phyloP scores from a whole-genome alignment of 2,113 vertebrate species.

The Phoxinus phoxinus region DNA sequence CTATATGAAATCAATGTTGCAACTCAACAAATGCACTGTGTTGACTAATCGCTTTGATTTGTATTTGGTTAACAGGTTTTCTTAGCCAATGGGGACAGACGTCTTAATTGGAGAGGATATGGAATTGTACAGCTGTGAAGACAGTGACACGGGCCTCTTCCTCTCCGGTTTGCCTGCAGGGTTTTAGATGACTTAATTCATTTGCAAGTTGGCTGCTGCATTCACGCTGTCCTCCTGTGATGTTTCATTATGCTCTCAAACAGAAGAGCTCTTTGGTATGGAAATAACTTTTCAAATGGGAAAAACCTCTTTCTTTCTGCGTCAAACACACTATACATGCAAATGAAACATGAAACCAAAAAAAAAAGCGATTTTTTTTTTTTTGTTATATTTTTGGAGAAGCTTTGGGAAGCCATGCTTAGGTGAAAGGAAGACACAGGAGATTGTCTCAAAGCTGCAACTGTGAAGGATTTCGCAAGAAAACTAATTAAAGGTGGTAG shows the following conservation, averaged over 20 bases:
- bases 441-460: not conserved
- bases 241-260: constrained; percentile 42
- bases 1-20: not conserved
- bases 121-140: constrained; percentile 31
- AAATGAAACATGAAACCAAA: constrained; percentile 24
- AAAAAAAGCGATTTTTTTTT: not conserved
- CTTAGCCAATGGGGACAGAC: not conserved
- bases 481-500: constrained; percentile 6
- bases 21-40: not conserved
- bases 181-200: constrained; percentile 28
- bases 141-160: constrained; percentile 26
- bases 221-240: constrained; percentile 30
- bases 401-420: not conserved
- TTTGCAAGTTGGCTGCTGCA: constrained; percentile 31
- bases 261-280: constrained; percentile 43
- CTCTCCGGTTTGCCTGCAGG: constrained; percentile 36
- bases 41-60: constrained; percentile 7
- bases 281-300: constrained; percentile 41
- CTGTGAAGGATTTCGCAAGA: not conserved
- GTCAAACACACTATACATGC: constrained; percentile 20
- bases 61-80: constrained; percentile 30
- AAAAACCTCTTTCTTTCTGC: constrained; percentile 24
- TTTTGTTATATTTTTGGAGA: not conserved
- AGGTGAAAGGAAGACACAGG: not conserved
- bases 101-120: constrained; percentile 36